Evolutionary conservation across 2,888 invertebrate species (phyloP), one percentile per base, ranked within the genome.

Genomic region (Hyles lineata): DNA sequence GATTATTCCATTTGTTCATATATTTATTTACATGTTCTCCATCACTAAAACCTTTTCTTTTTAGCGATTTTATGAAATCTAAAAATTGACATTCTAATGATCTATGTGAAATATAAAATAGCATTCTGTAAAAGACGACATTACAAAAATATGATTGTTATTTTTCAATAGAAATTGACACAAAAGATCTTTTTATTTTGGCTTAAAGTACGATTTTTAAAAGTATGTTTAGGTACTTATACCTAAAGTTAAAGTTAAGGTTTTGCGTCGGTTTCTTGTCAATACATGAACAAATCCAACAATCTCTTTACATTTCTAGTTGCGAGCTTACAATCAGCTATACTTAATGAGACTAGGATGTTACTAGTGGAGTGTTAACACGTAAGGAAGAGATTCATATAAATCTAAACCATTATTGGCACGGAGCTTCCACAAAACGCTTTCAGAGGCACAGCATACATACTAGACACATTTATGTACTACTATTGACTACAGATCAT

Each of bases 351-450:
- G 88, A 88, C 89, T 88, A 89, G 86, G 79, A 74, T 74, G 78
- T 78, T 82, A 89, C 87, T 88, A 91, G 91, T 90, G 90, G 89
- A 90, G 91, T 80, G 79, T 76, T 79, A 78, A 78, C 81, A 80
- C 79, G 80, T 79, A 77, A 79, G 79, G 73, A 71, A 75, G 91
- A 92, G 92, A 92, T 92, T 92, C 91, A 85, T 87, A 86, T 76
- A 74, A 76, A 79, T 78, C 77, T 81, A 80, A 79, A 78, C 80
- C 82, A 74, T 81, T 79, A 86, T 89, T 90, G 89, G 89, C 90
- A 91, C 88, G 81, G 78, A 80, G 11, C 74, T 75, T 73, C 77
- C 79, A 79, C 79, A 73, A 82, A 80, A 80, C 82, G 83, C 79
- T 73, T 73, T 79, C 75, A 85, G 88, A 67, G 88, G 87, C 89